These are phyloP conservation scores for Melanotaenia boesemani DNA, from an alignment of 2,797 vertebrate species.

Conservation along the genomic window DNA sequence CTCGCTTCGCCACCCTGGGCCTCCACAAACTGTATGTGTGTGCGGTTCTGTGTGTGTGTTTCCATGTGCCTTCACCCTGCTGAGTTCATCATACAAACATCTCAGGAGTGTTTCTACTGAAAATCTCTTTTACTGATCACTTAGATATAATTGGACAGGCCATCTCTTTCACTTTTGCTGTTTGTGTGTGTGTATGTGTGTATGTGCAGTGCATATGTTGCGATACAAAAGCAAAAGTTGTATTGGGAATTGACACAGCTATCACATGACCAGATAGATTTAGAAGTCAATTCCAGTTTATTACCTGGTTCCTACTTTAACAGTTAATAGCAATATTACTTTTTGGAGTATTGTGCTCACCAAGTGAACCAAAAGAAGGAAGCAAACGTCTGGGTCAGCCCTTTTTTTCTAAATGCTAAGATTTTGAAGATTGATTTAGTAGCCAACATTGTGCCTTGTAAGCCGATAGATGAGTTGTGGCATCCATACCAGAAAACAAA, in stretches of 20 bases:
- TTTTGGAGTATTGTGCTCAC: background rate
- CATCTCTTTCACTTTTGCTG: conserved; percentile 18
- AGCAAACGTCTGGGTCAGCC: no score
- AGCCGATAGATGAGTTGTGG: no score
- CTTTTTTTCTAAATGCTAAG: background rate
- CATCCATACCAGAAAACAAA: no score
- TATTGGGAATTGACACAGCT: conserved; percentile 58
- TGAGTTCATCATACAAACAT: conserved; percentile 72
- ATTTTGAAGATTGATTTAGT: background rate
- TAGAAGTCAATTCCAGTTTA: background rate
- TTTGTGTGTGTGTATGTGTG: background rate
- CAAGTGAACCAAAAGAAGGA: no score
- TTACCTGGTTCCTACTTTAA: background rate
- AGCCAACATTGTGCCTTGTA: background rate
- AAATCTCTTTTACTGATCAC: conserved; percentile 81
- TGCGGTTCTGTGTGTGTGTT: conserved; percentile 34
- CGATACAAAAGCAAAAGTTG: conserved; percentile 44
- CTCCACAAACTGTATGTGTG: conserved; percentile 46
- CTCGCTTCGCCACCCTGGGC: conserved; percentile 69
- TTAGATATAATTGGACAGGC: conserved; percentile 82
- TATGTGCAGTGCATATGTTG: conserved; percentile 9
- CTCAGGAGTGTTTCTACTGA: conserved; percentile 82
- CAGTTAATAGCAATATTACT: no score
- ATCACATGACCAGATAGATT: conserved; percentile 46
- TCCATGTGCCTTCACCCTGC: conserved; percentile 59